Percentiles rank a stretch among this genome's conserved stretches.
These are phyloP conservation scores for Allygus modestus DNA, from an alignment of 2,888 invertebrate genomes.

Conservation along the genomic window DNA sequence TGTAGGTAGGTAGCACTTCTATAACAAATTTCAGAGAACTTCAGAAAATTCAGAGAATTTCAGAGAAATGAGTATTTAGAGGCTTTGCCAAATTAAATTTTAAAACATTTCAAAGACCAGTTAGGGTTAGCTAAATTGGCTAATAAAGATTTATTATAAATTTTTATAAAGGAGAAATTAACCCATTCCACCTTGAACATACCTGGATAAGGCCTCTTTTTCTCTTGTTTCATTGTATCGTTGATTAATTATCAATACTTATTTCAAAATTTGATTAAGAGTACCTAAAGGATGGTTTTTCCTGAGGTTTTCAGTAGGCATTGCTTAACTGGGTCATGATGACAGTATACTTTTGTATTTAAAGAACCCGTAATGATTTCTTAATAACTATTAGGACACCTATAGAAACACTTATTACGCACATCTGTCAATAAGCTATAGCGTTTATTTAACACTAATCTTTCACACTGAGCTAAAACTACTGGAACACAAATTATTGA, in stretches of 20 bases:
- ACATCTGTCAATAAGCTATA: constrained; percentile 26
- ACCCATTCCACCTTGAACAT: background rate
- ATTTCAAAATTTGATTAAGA: background rate
- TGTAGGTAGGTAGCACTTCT: too few species aligned
- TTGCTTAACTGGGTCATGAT: constrained; percentile 37
- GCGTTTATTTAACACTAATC: constrained; percentile 39
- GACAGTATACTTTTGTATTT: background rate
- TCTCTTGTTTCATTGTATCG: constrained; percentile 44
- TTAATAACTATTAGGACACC: background rate
- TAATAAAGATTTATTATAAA: too few species aligned
- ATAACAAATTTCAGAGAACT: too few species aligned
- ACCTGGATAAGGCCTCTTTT: constrained; percentile 49
- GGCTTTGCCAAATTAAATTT: too few species aligned
- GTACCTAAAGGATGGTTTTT: background rate
- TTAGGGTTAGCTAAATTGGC: too few species aligned
- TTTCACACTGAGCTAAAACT: constrained; percentile 16
- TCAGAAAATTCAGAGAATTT: too few species aligned
- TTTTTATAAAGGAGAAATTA: too few species aligned
- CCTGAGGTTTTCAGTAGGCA: constrained; percentile 5
- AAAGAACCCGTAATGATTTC: background rate
- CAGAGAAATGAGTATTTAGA: too few species aligned
- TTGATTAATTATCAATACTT: background rate
- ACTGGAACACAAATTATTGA: constrained; percentile 32
- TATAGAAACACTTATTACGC: constrained; percentile 5
- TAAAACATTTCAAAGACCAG: too few species aligned